Conservation (phyloP, 2,113 vertebrate species). For the Herpetotheres cachinnans region DNA sequence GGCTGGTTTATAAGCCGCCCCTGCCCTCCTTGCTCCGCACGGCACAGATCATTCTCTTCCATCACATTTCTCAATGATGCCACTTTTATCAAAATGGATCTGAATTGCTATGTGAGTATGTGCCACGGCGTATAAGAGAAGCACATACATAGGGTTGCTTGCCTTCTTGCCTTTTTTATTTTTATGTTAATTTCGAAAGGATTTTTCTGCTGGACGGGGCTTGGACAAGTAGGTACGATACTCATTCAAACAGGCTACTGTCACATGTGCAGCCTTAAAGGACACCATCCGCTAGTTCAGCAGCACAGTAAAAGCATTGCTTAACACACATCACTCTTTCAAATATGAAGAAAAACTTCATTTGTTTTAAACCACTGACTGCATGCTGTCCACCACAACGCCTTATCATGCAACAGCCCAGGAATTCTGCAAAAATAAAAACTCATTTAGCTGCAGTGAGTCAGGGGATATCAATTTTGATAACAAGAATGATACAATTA, state of each 20-base stretch:
- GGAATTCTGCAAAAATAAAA: constrained; percentile 15
- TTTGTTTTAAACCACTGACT: neutral
- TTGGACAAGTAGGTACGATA: neutral
- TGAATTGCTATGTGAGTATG: fast-evolving
- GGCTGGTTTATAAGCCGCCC: neutral
- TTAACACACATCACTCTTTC: neutral
- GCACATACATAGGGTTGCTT: fast-evolving
- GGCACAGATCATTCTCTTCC: neutral
- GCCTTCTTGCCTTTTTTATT: neutral
- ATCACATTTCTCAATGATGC: neutral
- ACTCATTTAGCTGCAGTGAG: neutral
- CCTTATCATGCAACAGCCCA: neutral
- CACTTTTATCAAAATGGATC: neutral
- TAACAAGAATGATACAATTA: constrained; percentile 3
- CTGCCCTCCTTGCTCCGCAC: neutral
- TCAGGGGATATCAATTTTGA: constrained; percentile 1
- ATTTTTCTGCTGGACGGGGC: neutral
- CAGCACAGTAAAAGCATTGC: neutral
- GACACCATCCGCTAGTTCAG: neutral
- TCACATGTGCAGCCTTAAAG: neutral
- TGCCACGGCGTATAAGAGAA: fast-evolving
- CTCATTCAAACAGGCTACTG: neutral
- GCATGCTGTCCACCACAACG: neutral
- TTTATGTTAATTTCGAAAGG: neutral
- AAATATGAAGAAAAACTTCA: neutral